Base-by-base conservation (phyloP, 1,140 invertebrate genomes). In the Lordiphosa clarofinis region DNA sequence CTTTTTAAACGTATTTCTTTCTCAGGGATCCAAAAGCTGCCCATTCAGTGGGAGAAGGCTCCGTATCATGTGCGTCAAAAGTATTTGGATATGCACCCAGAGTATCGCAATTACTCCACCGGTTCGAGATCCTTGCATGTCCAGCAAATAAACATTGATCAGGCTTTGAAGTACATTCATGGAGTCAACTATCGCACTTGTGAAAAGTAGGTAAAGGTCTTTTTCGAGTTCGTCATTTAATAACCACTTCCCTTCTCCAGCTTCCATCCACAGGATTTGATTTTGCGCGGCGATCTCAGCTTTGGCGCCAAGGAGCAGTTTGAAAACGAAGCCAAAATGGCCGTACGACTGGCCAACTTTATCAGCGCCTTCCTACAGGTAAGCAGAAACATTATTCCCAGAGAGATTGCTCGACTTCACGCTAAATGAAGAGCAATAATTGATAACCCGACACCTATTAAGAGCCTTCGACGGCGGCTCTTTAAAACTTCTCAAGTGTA, bases 311-410 rank as follows among this genome's bases (percentile, higher is more conserved):
- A 96, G 66, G 93, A 94, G 56, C 97, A 97, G 88, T 97, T 97
- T 87, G 94, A 96, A 82, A 97, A 97, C 86, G 96, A 98, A 91
- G 98, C 97, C 4, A 95, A 97, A 89, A 98, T 98, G 94, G 98
- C 97, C 1, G 91, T 98, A 6, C 91, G 98, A 50, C 90, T 99
- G 48, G 95, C 98, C 0, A 98, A 99, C 89, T 99, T 99, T 87
- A 94, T 98, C 46, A 97, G 96, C 86, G 94, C 95, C 11, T 99
- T 98, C 89, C 89, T 98, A 58, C 97, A 99, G 92, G 92, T 95
- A 88, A 73, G 61, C 44, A 37, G 38, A 35, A 37, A 48, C 10
- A 15, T 33, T 55, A 37, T 84, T 84, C 81, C 67, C 78, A 31
- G 28, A 31, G 28, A 31, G 42, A 57, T 42, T 53, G 15, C 31